A percentile compares a stretch with the other conserved stretches of the same genome.
These are phyloP conservation scores for Dichetophora obliterata DNA, from an alignment of 2,888 invertebrate species.

Conservation along the genomic window DNA sequence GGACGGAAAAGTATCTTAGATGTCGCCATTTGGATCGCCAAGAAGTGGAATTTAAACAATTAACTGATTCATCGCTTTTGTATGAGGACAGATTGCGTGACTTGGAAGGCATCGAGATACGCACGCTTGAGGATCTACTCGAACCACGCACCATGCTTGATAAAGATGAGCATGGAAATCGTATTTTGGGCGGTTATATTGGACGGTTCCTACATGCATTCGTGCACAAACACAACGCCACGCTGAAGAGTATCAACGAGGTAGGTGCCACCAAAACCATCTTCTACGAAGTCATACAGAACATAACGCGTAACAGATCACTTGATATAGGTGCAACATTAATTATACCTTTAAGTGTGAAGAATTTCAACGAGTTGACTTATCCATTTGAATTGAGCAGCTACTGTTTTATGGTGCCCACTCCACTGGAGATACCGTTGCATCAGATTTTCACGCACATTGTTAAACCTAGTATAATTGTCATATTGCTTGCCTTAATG, in stretches of 20 bases:
- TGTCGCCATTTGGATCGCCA: not conserved
- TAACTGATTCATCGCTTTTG: slow-evolving; percentile 21
- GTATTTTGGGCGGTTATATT: slow-evolving; percentile 46
- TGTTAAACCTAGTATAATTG: slow-evolving; percentile 41
- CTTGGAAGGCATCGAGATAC: slow-evolving; percentile 47
- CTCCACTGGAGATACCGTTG: slow-evolving; percentile 45
- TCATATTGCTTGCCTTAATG: slow-evolving; percentile 36
- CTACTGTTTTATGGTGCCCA: slow-evolving; percentile 53
- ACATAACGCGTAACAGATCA: not conserved
- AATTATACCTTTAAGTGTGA: not conserved
- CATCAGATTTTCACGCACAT: slow-evolving; percentile 47
- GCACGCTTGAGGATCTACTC: slow-evolving; percentile 46
- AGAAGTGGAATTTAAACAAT: not conserved
- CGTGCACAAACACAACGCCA: slow-evolving; percentile 50
- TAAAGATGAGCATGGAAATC: slow-evolving; percentile 1
- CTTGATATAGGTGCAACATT: slow-evolving; percentile 7
- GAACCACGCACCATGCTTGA: slow-evolving; percentile 51
- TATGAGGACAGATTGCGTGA: slow-evolving; percentile 52
- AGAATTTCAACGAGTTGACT: slow-evolving; percentile 9
- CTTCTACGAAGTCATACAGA: not conserved
- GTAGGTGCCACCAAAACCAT: not conserved
- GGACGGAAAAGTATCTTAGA: not conserved
- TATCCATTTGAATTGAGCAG: slow-evolving; percentile 48
- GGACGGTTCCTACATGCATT: slow-evolving; percentile 48
- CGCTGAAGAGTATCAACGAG: slow-evolving; percentile 31